These are phyloP conservation scores for Parazoanthus swiftii DNA, from an alignment of 92 coral and sea anemone genomes.

Conservation along the genomic window DNA sequence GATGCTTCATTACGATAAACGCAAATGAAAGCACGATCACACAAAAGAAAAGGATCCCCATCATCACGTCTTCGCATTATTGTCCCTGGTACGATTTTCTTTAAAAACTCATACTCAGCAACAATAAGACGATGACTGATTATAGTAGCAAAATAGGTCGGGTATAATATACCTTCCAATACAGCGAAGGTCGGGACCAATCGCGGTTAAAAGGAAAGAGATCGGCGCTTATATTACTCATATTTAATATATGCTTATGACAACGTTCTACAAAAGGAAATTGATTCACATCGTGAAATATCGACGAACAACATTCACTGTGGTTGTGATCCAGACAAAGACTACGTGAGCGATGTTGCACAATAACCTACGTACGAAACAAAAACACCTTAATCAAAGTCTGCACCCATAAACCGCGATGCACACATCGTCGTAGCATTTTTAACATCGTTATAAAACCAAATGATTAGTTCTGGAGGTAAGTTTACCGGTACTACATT, in stretches of 20 bases:
- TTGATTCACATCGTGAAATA: conserved; percentile 2
- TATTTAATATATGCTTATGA: conserved; percentile 3
- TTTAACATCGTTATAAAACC: background rate
- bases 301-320: conserved; percentile 11
- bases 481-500: conserved; percentile 7
- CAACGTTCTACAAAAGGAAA: conserved; percentile 6
- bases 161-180: conserved; percentile 6
- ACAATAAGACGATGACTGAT: conserved; percentile 7
- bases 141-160: conserved; percentile 7
- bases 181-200: conserved; percentile 14
- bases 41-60: background rate
- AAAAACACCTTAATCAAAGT: background rate
- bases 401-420: conserved; percentile 11
- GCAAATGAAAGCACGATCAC: conserved; percentile 1
- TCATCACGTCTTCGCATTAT: conserved; percentile 6
- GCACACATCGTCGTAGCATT: conserved; percentile 7
- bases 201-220: conserved; percentile 3
- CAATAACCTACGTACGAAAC: conserved; percentile 13
- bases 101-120: conserved; percentile 3
- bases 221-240: background rate
- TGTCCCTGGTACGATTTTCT: conserved; percentile 2
- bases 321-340: conserved; percentile 8
- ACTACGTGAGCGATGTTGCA: conserved; percentile 1
- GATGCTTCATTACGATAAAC: conserved; percentile 3
- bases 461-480: conserved; percentile 10